Evolutionary conservation across 2,888 invertebrate species (phyloP), one percentile per base, ranked within the genome.

Genomic region (Drosophila dives): DNA sequence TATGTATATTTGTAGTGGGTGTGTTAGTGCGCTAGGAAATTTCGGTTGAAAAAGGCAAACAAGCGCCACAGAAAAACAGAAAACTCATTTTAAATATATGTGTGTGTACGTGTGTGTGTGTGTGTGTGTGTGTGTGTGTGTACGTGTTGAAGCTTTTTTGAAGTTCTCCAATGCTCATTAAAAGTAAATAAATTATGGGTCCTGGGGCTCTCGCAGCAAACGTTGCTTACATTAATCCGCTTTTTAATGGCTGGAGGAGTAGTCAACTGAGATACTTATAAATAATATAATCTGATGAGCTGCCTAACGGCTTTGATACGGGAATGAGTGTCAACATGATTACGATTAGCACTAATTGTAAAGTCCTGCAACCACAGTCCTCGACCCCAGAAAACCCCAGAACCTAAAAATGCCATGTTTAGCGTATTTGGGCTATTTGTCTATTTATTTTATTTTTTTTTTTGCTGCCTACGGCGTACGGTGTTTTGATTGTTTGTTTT

Each of bases 401-500:
- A 66, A 45, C 8, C 45, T 8, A 23, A 23, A 45, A 23, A 38
- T 48, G 42, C 23, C 12, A 23, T 33, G 8, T 10, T 20, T 69
- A 11, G 65, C 7, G 15, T 26, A 12, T 20, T 15, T 20, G 29
- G 20, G 33, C 8, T 40, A 40, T 40, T 70, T 49, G 49, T 15
- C 29, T 23, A 23, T 20, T 54, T 36, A 8, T 36, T 36, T n/a
- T 23, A 17, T 7, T 49, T 6, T 49, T 48, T 64, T 59, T 58
- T 33, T 56, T 20, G 45, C 62, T 65, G 66, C 72, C 60, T 67
- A 56, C 75, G 74, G 72, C 74, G 86, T 89, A 29, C 29, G 29
- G 76, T 87, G 83, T 74, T 81, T 72, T 64, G 64, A 60, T 89
- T 89, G 83, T 86, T 90, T 86, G 86, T 90, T 86, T 86, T 90